Evolutionary conservation across 1,140 invertebrate genomes (phyloP).

Genomic region (Lycorma delicatula): DNA sequence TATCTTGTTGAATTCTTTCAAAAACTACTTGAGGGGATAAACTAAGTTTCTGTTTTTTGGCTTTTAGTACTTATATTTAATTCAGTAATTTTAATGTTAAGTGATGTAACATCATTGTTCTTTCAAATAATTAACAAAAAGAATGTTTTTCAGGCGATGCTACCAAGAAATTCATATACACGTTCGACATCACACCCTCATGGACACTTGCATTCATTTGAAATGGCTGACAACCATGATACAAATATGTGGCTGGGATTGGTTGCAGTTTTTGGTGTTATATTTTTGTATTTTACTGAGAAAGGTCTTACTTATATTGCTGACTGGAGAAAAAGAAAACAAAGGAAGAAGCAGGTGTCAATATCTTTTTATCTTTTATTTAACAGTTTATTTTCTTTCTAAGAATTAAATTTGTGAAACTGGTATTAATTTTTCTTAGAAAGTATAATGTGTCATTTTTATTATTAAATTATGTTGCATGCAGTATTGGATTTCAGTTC

Average conservation of each 20-base stretch:
- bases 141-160: constrained; percentile 38
- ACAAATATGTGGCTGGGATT: constrained; percentile 75
- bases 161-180: constrained; percentile 34
- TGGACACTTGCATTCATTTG: constrained; percentile 31
- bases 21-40: no score
- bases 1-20: no score
- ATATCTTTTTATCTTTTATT: no score
- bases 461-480: constrained; percentile 7
- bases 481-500: no score
- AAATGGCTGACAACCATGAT: constrained; percentile 40
- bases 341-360: constrained; percentile 47
- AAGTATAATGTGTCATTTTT: constrained; percentile 2
- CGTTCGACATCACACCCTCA: constrained; percentile 32
- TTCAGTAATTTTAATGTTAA: no score
- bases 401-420: no score
- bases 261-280: constrained; percentile 68
- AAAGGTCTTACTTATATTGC: constrained; percentile 68
- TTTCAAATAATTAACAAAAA: constrained; percentile 1
- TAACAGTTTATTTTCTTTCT: no score
- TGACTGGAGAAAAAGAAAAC: constrained; percentile 62
- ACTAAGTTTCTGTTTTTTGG: no score
- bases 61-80: no score
- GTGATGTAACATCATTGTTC: background rate
- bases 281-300: constrained; percentile 81
- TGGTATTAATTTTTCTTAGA: no score